Evolutionary conservation across 2,113 vertebrate genomes (phyloP).

Genomic region (Semicossyphus pulcher): DNA sequence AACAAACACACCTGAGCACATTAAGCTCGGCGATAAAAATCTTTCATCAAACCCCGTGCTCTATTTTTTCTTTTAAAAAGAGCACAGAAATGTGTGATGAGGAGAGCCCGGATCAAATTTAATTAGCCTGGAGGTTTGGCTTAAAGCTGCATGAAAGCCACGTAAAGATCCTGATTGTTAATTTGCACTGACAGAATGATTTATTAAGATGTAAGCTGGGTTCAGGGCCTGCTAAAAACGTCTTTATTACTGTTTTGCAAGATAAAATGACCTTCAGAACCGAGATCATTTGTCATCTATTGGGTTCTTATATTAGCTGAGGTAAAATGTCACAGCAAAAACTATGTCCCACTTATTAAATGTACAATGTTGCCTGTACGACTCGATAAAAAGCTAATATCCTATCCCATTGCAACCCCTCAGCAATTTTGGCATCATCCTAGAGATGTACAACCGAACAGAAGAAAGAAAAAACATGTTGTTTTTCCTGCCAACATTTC

Average conservation of each 20-base stretch:
- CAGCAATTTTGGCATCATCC: conserved; percentile 4
- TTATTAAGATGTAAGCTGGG: conserved; percentile 51
- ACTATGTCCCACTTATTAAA: too few species aligned
- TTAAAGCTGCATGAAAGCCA: conserved; percentile 53
- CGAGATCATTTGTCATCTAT: conserved; percentile 46
- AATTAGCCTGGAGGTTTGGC: conserved; percentile 64
- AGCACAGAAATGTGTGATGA: conserved; percentile 35
- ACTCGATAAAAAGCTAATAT: conserved; percentile 24
- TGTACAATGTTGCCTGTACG: conserved; percentile 17
- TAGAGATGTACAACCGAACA: conserved; percentile 26
- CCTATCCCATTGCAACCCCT: neutral
- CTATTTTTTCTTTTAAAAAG: conserved; percentile 9
- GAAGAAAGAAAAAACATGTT: conserved; percentile 35
- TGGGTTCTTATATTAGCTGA: conserved; percentile 25
- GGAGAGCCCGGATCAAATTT: conserved; percentile 56
- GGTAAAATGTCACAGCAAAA: conserved; percentile 41
- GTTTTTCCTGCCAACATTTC: conserved; percentile 46
- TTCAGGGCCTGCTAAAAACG: conserved; percentile 51
- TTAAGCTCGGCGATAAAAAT: conserved; percentile 44
- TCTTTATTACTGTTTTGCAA: conserved; percentile 44
- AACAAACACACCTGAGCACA: conserved; percentile 71
- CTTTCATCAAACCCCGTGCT: conserved; percentile 49
- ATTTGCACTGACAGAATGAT: conserved; percentile 53
- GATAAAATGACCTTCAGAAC: conserved; percentile 55
- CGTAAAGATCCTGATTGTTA: conserved; percentile 56